These are phyloP conservation scores for Nematopogon swammerdamellus DNA, from an alignment of 2,888 invertebrate genomes.

Conservation along the genomic window DNA sequence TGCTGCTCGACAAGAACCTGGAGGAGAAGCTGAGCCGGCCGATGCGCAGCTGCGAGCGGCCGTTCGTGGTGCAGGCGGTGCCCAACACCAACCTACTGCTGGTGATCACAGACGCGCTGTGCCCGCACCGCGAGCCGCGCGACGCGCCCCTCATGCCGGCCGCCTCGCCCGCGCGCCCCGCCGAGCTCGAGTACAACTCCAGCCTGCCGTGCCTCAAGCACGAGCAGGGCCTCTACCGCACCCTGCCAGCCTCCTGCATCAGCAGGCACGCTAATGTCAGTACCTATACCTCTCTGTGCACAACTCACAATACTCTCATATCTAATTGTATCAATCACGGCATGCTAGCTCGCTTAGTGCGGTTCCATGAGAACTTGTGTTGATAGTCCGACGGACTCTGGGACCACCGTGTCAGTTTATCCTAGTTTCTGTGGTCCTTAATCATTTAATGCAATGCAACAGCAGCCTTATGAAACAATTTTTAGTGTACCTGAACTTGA, in stretches of 20 bases:
- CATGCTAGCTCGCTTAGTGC: too few species aligned
- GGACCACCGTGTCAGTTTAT: too few species aligned
- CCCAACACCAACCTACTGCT: constrained; percentile 76
- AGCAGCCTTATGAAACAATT: too few species aligned
- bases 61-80: constrained; percentile 72
- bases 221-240: constrained; percentile 59
- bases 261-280: constrained; percentile 71
- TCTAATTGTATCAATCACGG: too few species aligned
- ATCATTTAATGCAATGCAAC: too few species aligned
- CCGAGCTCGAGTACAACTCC: constrained; percentile 54
- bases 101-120: constrained; percentile 69
- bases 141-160: constrained; percentile 31
- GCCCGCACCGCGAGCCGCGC: constrained; percentile 46
- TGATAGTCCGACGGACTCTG: too few species aligned
- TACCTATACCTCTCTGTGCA: too few species aligned
- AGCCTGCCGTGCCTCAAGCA: constrained; percentile 59
- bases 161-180: constrained; percentile 2
- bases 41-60: constrained; percentile 43
- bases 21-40: constrained; percentile 49
- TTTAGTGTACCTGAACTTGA: too few species aligned
- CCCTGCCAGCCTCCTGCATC: constrained; percentile 72
- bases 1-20: constrained; percentile 43
- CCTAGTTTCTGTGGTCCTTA: too few species aligned
- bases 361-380: too few species aligned
- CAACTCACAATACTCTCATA: too few species aligned